Conservation (phyloP, 2,797 vertebrate genomes). For the Crax fasciolata region DNA sequence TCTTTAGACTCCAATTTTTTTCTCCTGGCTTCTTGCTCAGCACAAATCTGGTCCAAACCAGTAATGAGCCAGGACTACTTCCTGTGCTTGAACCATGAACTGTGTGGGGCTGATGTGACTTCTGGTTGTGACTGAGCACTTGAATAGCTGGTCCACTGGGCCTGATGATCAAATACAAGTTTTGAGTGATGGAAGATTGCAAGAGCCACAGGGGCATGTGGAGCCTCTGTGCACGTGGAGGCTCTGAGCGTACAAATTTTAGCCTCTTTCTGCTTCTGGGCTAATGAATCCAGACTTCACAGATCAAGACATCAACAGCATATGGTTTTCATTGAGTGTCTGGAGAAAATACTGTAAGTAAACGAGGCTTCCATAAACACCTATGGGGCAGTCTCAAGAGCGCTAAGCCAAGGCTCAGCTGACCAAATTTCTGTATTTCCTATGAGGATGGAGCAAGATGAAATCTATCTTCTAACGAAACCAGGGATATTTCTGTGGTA, state of each 20-base stretch:
- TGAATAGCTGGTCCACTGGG: background rate
- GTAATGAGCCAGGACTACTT: background rate
- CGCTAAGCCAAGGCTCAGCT: background rate
- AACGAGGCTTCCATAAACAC: background rate
- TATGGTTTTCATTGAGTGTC: background rate
- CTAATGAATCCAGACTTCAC: background rate
- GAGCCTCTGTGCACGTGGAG: background rate
- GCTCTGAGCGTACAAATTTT: background rate
- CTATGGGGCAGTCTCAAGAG: background rate
- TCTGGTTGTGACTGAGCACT: background rate
- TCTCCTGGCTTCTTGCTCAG: background rate
- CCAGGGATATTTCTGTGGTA: slow-evolving; percentile 27
- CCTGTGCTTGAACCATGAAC: background rate
- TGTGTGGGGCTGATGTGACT: background rate
- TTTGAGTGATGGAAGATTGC: background rate
- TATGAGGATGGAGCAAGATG: background rate
- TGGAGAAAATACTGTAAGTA: background rate
- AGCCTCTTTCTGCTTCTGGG: background rate
- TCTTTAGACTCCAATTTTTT: background rate
- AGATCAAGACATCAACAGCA: background rate
- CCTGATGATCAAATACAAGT: background rate
- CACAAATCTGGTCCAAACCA: background rate
- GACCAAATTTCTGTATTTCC: slow-evolving; percentile 2
- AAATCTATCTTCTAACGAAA: slow-evolving; percentile 6
- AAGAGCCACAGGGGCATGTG: background rate